A percentile compares a stretch with the other conserved stretches of the same genome.
These are phyloP conservation scores for Apotomis capreana DNA, from an alignment of 2,888 invertebrate species.

Conservation along the genomic window DNA sequence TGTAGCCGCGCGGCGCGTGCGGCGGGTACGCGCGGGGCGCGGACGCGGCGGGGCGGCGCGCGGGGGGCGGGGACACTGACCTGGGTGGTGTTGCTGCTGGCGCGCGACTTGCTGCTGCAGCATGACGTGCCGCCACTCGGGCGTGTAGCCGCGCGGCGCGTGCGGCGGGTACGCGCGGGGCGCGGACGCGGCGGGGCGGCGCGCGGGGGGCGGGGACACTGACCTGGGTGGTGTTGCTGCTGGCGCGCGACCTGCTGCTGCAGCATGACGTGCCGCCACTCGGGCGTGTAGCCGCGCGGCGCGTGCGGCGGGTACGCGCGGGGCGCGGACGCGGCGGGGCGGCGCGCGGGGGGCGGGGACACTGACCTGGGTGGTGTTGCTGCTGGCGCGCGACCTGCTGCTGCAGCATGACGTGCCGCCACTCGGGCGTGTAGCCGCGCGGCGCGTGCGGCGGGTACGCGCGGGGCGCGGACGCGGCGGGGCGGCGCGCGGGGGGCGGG, in stretches of 20 bases:
- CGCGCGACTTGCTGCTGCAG: constrained; percentile 83
- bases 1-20: constrained; percentile 70
- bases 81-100: constrained; percentile 79
- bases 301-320: constrained; percentile 62
- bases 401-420: constrained; percentile 84
- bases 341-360: constrained; percentile 55
- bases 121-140: constrained; percentile 80
- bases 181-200: constrained; percentile 58
- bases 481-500: constrained; percentile 54
- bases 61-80: constrained; percentile 59
- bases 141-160: constrained; percentile 72
- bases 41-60: constrained; percentile 52
- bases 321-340: constrained; percentile 57
- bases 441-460: constrained; percentile 65
- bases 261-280: constrained; percentile 83
- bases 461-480: constrained; percentile 56
- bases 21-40: constrained; percentile 61
- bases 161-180: constrained; percentile 60
- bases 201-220: constrained; percentile 52
- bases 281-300: constrained; percentile 74
- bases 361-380: constrained; percentile 76
- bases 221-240: constrained; percentile 79
- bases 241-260: constrained; percentile 80
- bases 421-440: constrained; percentile 76
- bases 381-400: constrained; percentile 76